phyloP scores from a whole-genome alignment of 1,140 invertebrate genomes.

The Camponotus vicinus region DNA sequence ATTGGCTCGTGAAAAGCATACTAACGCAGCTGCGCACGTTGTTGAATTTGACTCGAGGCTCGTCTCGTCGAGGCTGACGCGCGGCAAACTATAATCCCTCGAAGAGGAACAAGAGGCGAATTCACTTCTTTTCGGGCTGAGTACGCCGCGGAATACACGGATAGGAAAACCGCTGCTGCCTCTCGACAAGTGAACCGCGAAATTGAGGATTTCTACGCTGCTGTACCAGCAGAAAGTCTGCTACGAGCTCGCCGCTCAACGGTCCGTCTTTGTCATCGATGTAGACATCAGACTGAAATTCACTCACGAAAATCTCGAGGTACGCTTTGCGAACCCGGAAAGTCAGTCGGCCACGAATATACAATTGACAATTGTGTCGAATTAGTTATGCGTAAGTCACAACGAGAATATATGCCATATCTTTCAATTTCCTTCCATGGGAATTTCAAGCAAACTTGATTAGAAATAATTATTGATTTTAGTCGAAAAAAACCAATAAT shows the following conservation, averaged over 20 bases:
- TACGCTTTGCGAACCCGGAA: not conserved
- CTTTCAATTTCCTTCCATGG: not conserved
- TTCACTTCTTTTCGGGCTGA: constrained; percentile 27
- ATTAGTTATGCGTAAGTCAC: not conserved
- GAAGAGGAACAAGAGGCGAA: not conserved
- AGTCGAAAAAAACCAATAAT: not conserved
- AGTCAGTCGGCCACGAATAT: not conserved
- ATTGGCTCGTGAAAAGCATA: constrained; percentile 38
- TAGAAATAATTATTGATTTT: constrained; percentile 18
- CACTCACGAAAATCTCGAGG: constrained; percentile 13
- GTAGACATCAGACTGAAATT: not conserved
- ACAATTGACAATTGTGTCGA: not conserved
- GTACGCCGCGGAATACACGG: constrained; percentile 27
- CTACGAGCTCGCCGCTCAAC: constrained; percentile 26
- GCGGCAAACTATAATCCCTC: not conserved
- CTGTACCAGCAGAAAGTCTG: constrained; percentile 65
- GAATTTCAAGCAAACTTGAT: not conserved
- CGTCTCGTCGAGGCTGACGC: constrained; percentile 5
- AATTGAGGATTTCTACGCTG: constrained; percentile 70
- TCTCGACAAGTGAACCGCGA: constrained; percentile 63
- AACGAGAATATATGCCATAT: not conserved
- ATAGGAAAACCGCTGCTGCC: constrained; percentile 61
- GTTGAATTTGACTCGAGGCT: constrained; percentile 18
- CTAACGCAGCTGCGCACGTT: constrained; percentile 1
- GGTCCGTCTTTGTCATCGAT: constrained; percentile 61